Base-by-base conservation (phyloP, 2,797 vertebrate genomes). In the Bovichtus variegatus region DNA sequence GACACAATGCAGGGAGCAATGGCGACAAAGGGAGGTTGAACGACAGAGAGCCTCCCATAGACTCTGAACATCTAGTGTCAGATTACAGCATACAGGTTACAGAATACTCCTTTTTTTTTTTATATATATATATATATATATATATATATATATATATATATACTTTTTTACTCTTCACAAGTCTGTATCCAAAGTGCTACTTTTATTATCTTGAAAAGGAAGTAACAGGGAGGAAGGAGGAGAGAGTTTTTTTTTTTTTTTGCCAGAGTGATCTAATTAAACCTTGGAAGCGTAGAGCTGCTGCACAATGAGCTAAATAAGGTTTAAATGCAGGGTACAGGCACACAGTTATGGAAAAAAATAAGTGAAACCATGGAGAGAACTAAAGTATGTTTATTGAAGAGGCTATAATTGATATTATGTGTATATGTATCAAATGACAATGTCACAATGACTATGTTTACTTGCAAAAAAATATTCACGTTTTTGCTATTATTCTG, bases 1-100 rank as follows among this genome's bases (percentile, higher is more conserved):
- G 25, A 78, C 87, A 90, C 82, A 89, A 82, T 71, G 47, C 40
- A 55, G 72, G 57, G 47, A 49, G 43, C 31, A 36, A 62, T 1
- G 31, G 68, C n/a, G 19, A 72, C 64, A 49, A 41, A 58, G 64
- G 49, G 15, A 60, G 51, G 60, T 2, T 38, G 23, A 46, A 10
- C 15, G 9, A 23, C 31, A n/a, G 38, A 21, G 13, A 80, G 64
- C 25, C 46, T 49, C 59, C 57, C 11, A 25, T 49, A 9, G 49
- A 59, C n/a, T 58, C 5, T 12, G 49, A 78, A 29, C 61, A 40
- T 78, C 38, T 31, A 40, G 6, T 10, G 43, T 71, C 54, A 66
- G 72, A 84, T 74, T 67, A 73, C n/a, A 55, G 73, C 60, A 46
- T 29, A 38, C 38, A 72, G 16, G 69, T 63, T 63, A 58, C n/a